Base-by-base conservation (phyloP, 1,140 invertebrate species). In the Zophobas atratus region DNA sequence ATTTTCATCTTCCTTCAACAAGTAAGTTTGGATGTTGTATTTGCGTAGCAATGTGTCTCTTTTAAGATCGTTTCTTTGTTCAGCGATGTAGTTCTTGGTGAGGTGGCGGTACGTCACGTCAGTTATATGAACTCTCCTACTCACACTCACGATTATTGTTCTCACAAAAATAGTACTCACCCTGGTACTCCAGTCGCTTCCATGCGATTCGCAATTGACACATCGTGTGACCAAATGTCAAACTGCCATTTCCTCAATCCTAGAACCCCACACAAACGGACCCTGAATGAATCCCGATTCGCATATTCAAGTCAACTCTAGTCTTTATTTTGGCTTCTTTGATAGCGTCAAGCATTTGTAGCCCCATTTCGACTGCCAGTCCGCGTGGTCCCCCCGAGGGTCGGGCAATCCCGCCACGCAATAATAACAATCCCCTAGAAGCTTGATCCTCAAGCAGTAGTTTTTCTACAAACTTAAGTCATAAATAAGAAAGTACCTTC, bases 221-320 rank as follows among this genome's bases (percentile, higher is more conserved):
- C 98, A 88, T 99, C 98, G 87, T 98, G 96, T 6, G 96, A 98
- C 97, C 97, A 99, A 2, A 99, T 96, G 87, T 99, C 98, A 88
- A 99, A 99, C 87, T 99, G 97, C 95, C 97, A 99, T 86, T 98
- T 97, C 81, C 94, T 90, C 39, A 97, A 92, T 0, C 98, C 97
- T 6, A 98, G 90, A 48, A 99, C 96, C 2, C 97, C 97, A 86
- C 97, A 98, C 55, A 98, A 90, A 98, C 97, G 0, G 94, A 95
- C 0, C 97, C 97, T 76, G 96, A 97, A 88, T 98, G 97, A 75
- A 99, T 97, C 41, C 97, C 97, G 84, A 98, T 98, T 78, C 97
- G 89, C 97, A 99, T 99, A 87, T 98, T 95, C 56, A 98, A 87
- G 85, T 97, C 94, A 75, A 96, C 95, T 93, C 96, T 85, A 49